A percentile compares a stretch with the other conserved stretches of the same genome.
Conservation (phyloP, 2,113 vertebrate genomes). For the Bagarius yarrelli region DNA sequence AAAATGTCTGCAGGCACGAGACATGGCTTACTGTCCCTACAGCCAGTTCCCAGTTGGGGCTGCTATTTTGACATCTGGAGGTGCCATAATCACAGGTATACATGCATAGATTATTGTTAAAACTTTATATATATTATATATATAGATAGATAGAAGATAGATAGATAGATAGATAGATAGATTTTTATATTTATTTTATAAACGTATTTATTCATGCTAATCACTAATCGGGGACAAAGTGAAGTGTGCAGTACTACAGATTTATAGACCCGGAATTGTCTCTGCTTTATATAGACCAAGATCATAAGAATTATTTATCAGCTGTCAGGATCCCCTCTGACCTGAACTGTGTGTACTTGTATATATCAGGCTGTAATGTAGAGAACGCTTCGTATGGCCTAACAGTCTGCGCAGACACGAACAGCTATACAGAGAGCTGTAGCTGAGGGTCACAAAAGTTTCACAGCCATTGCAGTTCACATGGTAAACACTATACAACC, state of each 20-base stretch:
- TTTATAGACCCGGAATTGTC: background rate
- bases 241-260: background rate
- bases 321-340: background rate
- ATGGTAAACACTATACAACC: conserved; percentile 67
- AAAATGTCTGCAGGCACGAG: conserved; percentile 77
- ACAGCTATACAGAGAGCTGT: conserved; percentile 85
- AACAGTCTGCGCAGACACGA: conserved; percentile 83
- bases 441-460: conserved; percentile 79
- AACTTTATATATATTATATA: no score
- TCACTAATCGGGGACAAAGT: background rate
- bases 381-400: conserved; percentile 84
- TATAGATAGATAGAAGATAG: no score
- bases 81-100: conserved; percentile 84
- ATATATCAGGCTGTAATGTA: conserved; percentile 84
- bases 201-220: background rate
- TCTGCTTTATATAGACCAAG: background rate
- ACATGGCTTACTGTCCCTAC: conserved; percentile 86
- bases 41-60: conserved; percentile 88
- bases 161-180: no score
- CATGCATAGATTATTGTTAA: background rate
- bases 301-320: background rate
- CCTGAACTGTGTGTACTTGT: conserved; percentile 29
- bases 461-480: conserved; percentile 86
- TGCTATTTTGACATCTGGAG: conserved; percentile 77
- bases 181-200: background rate